Evolutionary conservation across 2,888 invertebrate species (phyloP), one percentile per base, ranked within the genome.

Genomic region (Drosophila borborema): DNA sequence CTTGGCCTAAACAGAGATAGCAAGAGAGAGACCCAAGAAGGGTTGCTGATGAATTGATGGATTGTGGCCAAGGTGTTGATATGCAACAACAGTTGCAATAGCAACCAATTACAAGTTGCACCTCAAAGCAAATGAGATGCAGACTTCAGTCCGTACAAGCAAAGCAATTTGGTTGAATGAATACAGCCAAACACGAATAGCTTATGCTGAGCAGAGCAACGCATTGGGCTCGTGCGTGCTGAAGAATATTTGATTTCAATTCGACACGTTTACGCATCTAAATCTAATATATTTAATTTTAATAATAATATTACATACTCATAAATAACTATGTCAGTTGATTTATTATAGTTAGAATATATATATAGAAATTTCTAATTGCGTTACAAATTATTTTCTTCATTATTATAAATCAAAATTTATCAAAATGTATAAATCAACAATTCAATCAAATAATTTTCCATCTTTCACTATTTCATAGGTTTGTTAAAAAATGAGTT

Each of bases 1-100:
- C 36, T 74, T 72, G 58, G 9, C 49, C 46, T 54, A 53, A 5
- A 28, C 28, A 28, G 28, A 14, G 38, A 6, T 14, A 2, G 16
- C 5, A 5, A 20, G 16, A 38, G 16, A 16, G 38, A 18, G 7
- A 14, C 38, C 36, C 18, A 5, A 3, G 31, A 41, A 38, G 69
- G 61, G 69, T 61, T 51, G 9, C 53, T 59, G 41, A 56, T 58
- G 59, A 45, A 64, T 77, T 80, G 80, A 80, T 77, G 77, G 23
- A 77, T 77, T 73, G 59, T 36, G 34, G 59, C 51, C 51, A 72
- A 87, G 89, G 89, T 88, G 87, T 84, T 86, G 79, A 87, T 78
- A 77, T 61, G 55, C 72, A 74, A 69, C 74, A 70, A 71, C 77
- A 80, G 67, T 71, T 56, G 59, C 70, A 62, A 71, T 63, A 9